These are phyloP conservation scores for Hypercompe scribonia DNA, from an alignment of 2,888 invertebrate species.

Conservation along the genomic window DNA sequence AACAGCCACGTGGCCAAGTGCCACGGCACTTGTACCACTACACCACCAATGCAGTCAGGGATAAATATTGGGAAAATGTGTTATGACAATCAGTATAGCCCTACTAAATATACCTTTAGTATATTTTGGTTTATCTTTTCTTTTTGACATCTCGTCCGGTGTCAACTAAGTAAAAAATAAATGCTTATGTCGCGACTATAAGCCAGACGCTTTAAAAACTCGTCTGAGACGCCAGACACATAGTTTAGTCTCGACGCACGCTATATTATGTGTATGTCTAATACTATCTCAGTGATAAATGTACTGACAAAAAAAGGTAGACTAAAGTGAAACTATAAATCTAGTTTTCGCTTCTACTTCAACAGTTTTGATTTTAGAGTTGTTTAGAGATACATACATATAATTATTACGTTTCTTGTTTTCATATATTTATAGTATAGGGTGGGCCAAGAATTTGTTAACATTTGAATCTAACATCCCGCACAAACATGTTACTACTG, in stretches of 20 bases:
- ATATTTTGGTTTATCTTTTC: background rate
- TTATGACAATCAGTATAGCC: background rate
- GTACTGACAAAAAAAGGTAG: background rate
- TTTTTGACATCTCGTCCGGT: background rate
- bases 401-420: background rate
- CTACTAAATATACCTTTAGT: background rate
- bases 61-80: no score
- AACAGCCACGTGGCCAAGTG: no score
- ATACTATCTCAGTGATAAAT: background rate
- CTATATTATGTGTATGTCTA: slow-evolving; percentile 2
- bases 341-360: background rate
- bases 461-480: no score
- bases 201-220: slow-evolving; percentile 26
- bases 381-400: background rate
- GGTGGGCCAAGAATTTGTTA: no score
- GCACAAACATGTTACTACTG: no score
- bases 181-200: slow-evolving; percentile 22
- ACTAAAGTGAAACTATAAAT: background rate
- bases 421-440: no score
- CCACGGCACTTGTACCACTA: no score
- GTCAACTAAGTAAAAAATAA: background rate
- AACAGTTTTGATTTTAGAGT: background rate
- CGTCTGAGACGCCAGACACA: slow-evolving; percentile 43
- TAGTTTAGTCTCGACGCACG: slow-evolving; percentile 31
- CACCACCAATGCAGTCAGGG: no score